These are phyloP conservation scores for Lepidothrix coronata DNA, from an alignment of 2,113 vertebrate genomes.

Conservation along the genomic window DNA sequence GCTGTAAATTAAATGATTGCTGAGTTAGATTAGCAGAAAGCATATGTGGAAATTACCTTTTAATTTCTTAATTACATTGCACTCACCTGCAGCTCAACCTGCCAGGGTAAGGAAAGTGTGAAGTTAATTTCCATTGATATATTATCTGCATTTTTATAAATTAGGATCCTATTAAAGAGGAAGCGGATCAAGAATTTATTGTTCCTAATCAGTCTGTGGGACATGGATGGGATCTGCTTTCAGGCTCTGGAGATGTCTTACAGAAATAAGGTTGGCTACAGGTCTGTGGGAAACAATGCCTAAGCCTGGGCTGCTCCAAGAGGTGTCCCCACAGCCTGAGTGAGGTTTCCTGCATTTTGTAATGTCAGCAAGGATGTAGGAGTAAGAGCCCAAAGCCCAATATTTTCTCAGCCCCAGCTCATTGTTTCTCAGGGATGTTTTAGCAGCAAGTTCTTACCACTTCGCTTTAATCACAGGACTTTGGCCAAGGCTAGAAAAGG, in stretches of 20 bases:
- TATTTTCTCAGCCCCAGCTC: not conserved
- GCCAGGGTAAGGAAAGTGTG: slow-evolving; percentile 32
- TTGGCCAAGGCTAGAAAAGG: not conserved
- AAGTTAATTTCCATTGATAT: slow-evolving; percentile 62
- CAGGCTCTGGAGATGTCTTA: not conserved
- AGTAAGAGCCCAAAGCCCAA: not conserved
- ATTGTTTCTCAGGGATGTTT: not conserved
- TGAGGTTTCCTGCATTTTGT: not conserved
- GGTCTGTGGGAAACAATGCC: not conserved
- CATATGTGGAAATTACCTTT: slow-evolving; percentile 79
- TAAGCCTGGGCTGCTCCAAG: not conserved
- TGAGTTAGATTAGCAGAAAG: slow-evolving; percentile 60
- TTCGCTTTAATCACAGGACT: not conserved
- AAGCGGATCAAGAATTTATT: not conserved
- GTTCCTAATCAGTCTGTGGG: not conserved
- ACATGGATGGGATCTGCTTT: not conserved
- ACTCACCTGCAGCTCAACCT: slow-evolving; percentile 75
- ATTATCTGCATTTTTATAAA: slow-evolving; percentile 57
- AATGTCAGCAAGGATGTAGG: not conserved
- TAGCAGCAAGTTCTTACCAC: not conserved
- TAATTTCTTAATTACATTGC: slow-evolving; percentile 80
- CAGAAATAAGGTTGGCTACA: not conserved
- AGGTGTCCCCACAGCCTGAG: not conserved
- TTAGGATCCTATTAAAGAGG: slow-evolving; percentile 50
- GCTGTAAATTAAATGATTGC: slow-evolving; percentile 71